Evolutionary conservation across 2,888 invertebrate species (phyloP).

Genomic region (Penaeus monodon): DNA sequence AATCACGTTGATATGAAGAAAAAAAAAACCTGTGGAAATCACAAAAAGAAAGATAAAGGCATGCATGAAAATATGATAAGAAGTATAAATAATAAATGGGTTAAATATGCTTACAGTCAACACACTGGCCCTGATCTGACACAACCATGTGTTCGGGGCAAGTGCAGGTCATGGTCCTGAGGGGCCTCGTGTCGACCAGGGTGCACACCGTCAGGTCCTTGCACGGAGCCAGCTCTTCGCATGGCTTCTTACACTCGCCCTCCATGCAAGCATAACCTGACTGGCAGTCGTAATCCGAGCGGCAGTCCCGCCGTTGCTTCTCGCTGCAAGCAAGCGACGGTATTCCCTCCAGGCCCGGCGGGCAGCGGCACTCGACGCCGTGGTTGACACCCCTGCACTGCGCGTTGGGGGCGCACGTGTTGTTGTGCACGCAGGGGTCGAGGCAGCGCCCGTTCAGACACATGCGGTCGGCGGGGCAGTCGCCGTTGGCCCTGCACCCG

Average conservation of each 20-base stretch:
- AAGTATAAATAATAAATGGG: background rate
- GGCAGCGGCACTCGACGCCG: conserved; percentile 85
- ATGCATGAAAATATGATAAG: background rate
- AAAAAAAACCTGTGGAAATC: background rate
- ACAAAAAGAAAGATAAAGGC: conserved; percentile 30
- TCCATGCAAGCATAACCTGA: conserved; percentile 84
- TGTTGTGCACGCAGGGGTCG: conserved; percentile 74
- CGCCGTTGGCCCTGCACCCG: conserved; percentile 87
- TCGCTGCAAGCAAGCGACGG: conserved; percentile 74
- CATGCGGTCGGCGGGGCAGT: conserved; percentile 80
- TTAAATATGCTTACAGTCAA: conserved; percentile 58
- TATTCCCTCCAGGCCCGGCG: conserved; percentile 84
- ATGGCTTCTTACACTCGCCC: conserved; percentile 84
- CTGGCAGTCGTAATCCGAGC: conserved; percentile 83
- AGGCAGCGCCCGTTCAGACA: conserved; percentile 80
- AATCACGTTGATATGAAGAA: too few relatives aligned
- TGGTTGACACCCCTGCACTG: conserved; percentile 84
- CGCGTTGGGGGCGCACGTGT: conserved; percentile 76
- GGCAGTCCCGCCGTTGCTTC: conserved; percentile 78
- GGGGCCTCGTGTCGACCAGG: conserved; percentile 66
- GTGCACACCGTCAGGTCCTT: conserved; percentile 65
- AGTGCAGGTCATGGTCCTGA: conserved; percentile 77
- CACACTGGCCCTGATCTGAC: conserved; percentile 53
- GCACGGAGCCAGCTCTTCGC: conserved; percentile 72
- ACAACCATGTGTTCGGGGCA: conserved; percentile 89